Evolutionary conservation across 2,888 invertebrate species (phyloP).

Genomic region (Aradus depressus): DNA sequence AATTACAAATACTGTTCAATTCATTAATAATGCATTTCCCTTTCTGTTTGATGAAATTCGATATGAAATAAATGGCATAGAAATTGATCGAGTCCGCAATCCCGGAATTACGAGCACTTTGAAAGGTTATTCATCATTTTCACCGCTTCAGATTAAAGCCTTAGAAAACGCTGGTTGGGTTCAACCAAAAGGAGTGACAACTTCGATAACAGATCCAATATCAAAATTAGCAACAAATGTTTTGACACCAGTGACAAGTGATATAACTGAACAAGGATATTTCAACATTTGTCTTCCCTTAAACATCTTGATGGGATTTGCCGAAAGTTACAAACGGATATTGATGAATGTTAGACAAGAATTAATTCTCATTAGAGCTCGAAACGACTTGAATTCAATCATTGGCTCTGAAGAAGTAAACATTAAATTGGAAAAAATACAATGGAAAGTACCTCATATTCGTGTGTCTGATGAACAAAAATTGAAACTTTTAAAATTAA

Average conservation of each 20-base stretch:
- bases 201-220: background rate
- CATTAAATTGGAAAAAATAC: conserved; percentile 7
- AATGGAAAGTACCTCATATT: conserved; percentile 10
- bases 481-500: background rate
- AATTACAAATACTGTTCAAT: background rate
- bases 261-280: background rate
- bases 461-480: conserved; percentile 6
- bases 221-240: no score
- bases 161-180: background rate
- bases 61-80: conserved; percentile 1
- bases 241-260: no score
- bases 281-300: conserved; percentile 14
- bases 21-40: conserved; percentile 4
- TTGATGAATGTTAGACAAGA: conserved; percentile 16
- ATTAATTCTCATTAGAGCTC: conserved; percentile 8
- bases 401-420: background rate
- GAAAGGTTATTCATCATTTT: background rate
- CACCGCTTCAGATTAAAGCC: background rate
- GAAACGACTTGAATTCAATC: conserved; percentile 1
- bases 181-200: background rate
- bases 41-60: conserved; percentile 10
- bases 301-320: background rate
- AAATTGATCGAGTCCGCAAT: conserved; percentile 7
- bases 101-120: conserved; percentile 6
- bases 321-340: conserved; percentile 8